A percentile compares a stretch with the other conserved stretches of the same genome.
phyloP scores from a whole-genome alignment of 2,797 vertebrate genomes.

The Aeoliscus strigatus region DNA sequence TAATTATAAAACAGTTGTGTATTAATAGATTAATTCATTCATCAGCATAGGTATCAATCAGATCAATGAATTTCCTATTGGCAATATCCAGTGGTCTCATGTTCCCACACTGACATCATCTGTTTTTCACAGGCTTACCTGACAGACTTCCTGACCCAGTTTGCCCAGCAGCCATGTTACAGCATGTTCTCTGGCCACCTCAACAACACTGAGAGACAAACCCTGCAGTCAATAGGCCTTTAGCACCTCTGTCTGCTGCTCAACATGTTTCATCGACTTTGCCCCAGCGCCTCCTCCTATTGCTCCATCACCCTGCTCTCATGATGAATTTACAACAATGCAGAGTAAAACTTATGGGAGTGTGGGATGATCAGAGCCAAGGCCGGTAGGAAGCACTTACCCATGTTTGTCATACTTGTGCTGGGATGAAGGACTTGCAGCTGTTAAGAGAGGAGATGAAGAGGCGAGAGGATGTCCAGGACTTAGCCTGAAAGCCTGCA shows the following conservation, averaged over 20 bases:
- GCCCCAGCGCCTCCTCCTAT: conserved; percentile 20
- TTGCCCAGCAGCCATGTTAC: conserved; percentile 97
- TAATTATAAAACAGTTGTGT: too few species aligned
- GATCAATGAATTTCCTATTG: too few species aligned
- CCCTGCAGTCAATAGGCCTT: conserved; percentile 91
- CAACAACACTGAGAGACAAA: conserved; percentile 87
- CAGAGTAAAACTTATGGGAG: conserved; percentile 7
- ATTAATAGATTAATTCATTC: too few species aligned
- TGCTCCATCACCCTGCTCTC: conserved; percentile 25
- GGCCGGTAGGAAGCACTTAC: conserved; percentile 35
- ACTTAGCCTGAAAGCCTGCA: too few species aligned
- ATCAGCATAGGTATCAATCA: too few species aligned
- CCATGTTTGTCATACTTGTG: conserved; percentile 24
- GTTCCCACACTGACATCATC: too few species aligned
- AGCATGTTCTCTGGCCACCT: conserved; percentile 94
- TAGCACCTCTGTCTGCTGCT: conserved; percentile 55
- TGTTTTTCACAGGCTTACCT: conserved; percentile 92
- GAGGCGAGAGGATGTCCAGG: too few species aligned
- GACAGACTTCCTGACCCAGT: conserved; percentile 96
- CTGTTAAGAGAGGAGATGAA: too few species aligned
- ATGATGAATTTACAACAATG: conserved; percentile 33
- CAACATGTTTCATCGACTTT: conserved; percentile 24
- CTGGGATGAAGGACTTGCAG: conserved; percentile 40
- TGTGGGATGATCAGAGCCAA: conserved; percentile 15
- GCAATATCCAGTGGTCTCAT: too few species aligned